These are phyloP conservation scores for Micrastur ruficollis DNA, from an alignment of 2,797 vertebrate genomes.

Conservation along the genomic window DNA sequence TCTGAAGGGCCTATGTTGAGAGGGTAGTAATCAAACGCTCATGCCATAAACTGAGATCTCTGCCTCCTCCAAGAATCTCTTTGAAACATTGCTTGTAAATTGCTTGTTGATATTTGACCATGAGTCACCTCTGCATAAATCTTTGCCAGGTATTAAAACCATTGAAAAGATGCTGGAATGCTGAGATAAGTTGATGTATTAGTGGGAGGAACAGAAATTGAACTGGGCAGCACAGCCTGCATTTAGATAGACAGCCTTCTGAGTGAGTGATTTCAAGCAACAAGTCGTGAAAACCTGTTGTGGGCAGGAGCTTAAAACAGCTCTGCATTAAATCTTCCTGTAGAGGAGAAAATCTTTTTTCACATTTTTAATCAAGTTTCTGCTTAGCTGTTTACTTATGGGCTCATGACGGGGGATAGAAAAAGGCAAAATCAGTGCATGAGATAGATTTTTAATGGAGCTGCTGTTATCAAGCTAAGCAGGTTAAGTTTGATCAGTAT, in stretches of 20 bases:
- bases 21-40: not conserved
- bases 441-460: not conserved
- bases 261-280: slow-evolving; percentile 9
- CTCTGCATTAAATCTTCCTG: not conserved
- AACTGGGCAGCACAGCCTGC: not conserved
- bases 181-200: not conserved
- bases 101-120: slow-evolving; percentile 16
- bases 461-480: not conserved
- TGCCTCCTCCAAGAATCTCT: not conserved
- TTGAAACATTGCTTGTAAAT: not conserved
- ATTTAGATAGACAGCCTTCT: not conserved
- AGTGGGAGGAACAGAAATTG: not conserved
- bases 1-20: not conserved
- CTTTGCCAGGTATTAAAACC: not conserved
- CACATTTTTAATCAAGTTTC: slow-evolving; percentile 7
- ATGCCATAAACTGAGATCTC: not conserved
- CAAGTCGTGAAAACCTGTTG: slow-evolving; percentile 30
- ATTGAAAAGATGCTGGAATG: not conserved
- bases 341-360: not conserved
- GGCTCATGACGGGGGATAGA: not conserved
- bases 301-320: slow-evolving; percentile 48
- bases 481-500: not conserved
- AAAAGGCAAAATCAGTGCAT: not conserved
- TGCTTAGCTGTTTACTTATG: not conserved
- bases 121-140: not conserved